Conservation (phyloP, 2,113 vertebrate genomes). For the Barnardius zonarius region DNA sequence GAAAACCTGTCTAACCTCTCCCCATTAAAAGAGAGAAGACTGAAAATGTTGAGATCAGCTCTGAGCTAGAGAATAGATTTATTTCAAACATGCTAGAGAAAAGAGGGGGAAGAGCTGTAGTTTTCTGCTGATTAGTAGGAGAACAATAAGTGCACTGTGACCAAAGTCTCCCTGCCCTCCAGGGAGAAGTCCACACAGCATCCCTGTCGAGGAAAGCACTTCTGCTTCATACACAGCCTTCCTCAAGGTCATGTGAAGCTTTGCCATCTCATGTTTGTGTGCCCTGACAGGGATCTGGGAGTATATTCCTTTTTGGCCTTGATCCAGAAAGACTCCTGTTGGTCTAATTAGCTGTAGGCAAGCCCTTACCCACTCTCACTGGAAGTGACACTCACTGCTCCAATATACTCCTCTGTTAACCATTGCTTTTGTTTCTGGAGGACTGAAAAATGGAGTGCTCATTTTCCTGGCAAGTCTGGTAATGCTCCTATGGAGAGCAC, state of each 20-base stretch:
- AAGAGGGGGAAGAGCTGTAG: neutral
- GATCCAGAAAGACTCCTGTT: neutral
- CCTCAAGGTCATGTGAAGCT: neutral
- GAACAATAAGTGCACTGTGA: fast-evolving
- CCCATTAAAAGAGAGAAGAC: neutral
- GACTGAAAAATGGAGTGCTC: neutral
- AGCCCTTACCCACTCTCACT: neutral
- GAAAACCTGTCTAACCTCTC: neutral
- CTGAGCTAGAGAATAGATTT: neutral
- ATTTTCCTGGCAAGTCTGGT: fast-evolving
- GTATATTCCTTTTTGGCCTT: neutral
- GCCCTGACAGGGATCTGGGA: fast-evolving
- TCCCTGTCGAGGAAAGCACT: neutral
- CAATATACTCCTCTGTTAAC: too few relatives aligned
- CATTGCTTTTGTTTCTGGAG: neutral
- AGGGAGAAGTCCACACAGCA: neutral
- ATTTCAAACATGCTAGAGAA: neutral
- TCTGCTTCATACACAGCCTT: neutral
- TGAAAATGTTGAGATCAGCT: neutral
- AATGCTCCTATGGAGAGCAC: neutral
- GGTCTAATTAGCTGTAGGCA: neutral
- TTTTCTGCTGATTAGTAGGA: neutral
- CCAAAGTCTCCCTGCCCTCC: neutral
- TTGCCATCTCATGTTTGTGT: fast-evolving
- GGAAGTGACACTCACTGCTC: neutral